Conservation (phyloP, 2,797 vertebrate genomes). For the Anguilla megastoma region DNA sequence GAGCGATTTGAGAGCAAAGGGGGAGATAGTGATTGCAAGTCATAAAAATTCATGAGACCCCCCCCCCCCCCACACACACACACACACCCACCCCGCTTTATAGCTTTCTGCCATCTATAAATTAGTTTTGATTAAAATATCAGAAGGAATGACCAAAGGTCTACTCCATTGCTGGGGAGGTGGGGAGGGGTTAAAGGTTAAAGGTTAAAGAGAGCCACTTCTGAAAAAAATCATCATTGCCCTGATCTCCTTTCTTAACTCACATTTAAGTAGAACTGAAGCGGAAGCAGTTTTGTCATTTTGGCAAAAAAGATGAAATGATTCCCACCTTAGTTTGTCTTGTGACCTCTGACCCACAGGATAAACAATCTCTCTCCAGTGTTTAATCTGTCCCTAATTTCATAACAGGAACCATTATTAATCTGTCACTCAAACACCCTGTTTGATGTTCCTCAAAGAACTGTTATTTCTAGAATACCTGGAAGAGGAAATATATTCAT, state of each 20-base stretch:
- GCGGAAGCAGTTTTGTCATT: neutral
- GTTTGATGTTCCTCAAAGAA: neutral
- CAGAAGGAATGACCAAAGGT: constrained; percentile 24
- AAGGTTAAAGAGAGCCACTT: constrained; percentile 9
- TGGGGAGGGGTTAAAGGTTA: neutral
- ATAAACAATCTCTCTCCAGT: neutral
- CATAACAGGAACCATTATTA: neutral
- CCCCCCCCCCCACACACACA: neutral
- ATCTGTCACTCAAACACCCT: constrained; percentile 8
- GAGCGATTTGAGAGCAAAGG: constrained; percentile 22
- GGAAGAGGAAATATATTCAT: neutral
- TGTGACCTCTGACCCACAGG: neutral
- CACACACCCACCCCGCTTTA: neutral
- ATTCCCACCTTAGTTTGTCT: neutral
- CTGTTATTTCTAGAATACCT: neutral
- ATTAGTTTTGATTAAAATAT: constrained; percentile 40
- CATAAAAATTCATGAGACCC: constrained; percentile 39
- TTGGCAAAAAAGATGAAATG: neutral
- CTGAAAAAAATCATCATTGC: neutral
- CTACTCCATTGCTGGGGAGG: constrained; percentile 21
- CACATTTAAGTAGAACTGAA: neutral
- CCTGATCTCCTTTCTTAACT: neutral
- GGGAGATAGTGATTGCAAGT: constrained; percentile 27
- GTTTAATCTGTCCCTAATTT: neutral
- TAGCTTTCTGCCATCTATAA: constrained; percentile 33